Percentiles rank a stretch among this genome's conserved stretches.
Evolutionary conservation across 2,888 invertebrate genomes (phyloP).

Genomic region (Prosapia bicincta): DNA sequence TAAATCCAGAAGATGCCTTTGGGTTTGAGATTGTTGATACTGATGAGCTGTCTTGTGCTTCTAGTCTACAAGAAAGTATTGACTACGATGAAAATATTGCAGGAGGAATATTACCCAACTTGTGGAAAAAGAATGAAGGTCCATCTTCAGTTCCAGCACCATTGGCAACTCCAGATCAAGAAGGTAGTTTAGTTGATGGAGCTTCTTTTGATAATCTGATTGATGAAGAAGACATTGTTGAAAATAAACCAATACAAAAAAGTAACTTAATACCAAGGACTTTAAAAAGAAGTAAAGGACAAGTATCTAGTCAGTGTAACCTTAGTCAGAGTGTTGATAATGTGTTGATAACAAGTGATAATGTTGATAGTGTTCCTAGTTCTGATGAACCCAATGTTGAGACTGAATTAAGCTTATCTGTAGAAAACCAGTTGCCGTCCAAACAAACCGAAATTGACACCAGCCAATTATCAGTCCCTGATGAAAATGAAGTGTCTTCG

Average conservation of each 20-base stretch:
- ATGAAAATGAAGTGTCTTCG: background rate
- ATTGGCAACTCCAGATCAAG: constrained; percentile 56
- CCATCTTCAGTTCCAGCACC: constrained; percentile 46
- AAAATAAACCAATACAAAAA: constrained; percentile 19
- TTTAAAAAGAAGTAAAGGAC: constrained; percentile 3
- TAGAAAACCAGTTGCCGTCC: constrained; percentile 23
- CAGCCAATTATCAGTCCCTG: constrained; percentile 18
- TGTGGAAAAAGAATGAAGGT: constrained; percentile 8
- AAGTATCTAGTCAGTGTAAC: constrained; percentile 19
- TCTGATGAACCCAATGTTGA: constrained; percentile 9
- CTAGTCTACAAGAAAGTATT: constrained; percentile 33
- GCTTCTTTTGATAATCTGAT: constrained; percentile 25
- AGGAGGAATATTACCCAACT: constrained; percentile 8
- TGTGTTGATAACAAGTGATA: background rate
- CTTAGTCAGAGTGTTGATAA: constrained; percentile 20
- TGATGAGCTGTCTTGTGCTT: constrained; percentile 57
- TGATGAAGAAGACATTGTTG: constrained; percentile 19
- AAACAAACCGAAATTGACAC: constrained; percentile 6
- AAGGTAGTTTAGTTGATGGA: constrained; percentile 32
- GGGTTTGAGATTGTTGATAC: constrained; percentile 81
- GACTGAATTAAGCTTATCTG: background rate
- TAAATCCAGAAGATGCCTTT: constrained; percentile 70
- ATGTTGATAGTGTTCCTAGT: constrained; percentile 20
- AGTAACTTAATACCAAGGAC: background rate
- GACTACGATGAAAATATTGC: constrained; percentile 26